These are phyloP conservation scores for Helostoma temminkii DNA, from an alignment of 2,797 vertebrate species.

Conservation along the genomic window DNA sequence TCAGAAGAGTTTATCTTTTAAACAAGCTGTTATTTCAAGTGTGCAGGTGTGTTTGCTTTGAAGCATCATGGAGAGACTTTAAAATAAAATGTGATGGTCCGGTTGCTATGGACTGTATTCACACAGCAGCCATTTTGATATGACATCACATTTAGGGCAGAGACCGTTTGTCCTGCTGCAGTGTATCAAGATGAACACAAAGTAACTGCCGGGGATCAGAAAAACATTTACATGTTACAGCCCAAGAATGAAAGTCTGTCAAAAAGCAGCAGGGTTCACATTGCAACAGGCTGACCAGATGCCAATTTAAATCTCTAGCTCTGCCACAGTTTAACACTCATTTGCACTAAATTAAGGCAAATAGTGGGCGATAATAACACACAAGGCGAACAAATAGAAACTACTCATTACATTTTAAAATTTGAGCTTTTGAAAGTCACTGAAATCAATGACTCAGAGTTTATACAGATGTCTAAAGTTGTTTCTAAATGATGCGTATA, in stretches of 20 bases:
- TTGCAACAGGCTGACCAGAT: slow-evolving; percentile 39
- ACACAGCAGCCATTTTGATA: slow-evolving; percentile 37
- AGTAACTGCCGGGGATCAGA: neutral
- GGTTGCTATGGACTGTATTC: slow-evolving; percentile 35
- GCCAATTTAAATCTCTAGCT: slow-evolving; percentile 26
- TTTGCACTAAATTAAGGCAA: slow-evolving; percentile 31
- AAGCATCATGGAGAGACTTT: slow-evolving; percentile 41
- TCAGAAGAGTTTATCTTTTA: slow-evolving; percentile 37
- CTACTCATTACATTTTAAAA: too few species aligned
- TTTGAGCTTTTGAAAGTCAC: too few species aligned
- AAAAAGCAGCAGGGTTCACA: slow-evolving; percentile 26
- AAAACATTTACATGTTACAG: neutral
- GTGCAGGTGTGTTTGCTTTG: slow-evolving; percentile 38
- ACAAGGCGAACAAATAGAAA: neutral
- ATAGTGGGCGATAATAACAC: slow-evolving; percentile 21
- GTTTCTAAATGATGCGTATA: too few species aligned
- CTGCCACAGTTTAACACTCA: slow-evolving; percentile 9
- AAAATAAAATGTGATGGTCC: slow-evolving; percentile 49
- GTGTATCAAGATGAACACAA: slow-evolving; percentile 6
- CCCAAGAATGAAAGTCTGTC: slow-evolving; percentile 17
- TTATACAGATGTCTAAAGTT: too few species aligned
- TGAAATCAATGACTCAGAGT: too few species aligned
- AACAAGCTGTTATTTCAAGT: slow-evolving; percentile 31
- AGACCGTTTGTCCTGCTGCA: slow-evolving; percentile 18
- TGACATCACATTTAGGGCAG: slow-evolving; percentile 29